phyloP scores from a whole-genome alignment of 2,888 invertebrate genomes.

The Drosophila sordidula region DNA sequence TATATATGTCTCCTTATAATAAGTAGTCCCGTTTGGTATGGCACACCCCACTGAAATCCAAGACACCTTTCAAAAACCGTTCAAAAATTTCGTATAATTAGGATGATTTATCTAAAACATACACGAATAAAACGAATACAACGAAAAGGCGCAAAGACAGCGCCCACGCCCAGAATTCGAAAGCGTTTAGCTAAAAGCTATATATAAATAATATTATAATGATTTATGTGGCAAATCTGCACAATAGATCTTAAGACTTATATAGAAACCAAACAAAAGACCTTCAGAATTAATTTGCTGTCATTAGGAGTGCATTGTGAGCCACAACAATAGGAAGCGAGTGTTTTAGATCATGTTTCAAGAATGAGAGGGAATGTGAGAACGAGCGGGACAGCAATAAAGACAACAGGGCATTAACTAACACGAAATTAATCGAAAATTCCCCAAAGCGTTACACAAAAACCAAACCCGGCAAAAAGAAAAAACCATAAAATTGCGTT shows the following conservation, averaged over 20 bases:
- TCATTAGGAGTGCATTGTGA: conserved; percentile 73
- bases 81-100: conserved; percentile 62
- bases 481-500: conserved; percentile 62
- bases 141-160: conserved; percentile 19
- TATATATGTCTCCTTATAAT: not conserved
- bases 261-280: conserved; percentile 27
- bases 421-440: conserved; percentile 40
- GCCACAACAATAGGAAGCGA: conserved; percentile 43
- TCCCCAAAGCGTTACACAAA: conserved; percentile 44
- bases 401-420: conserved; percentile 20
- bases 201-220: conserved; percentile 62
- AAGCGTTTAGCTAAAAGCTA: conserved; percentile 71
- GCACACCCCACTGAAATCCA: conserved; percentile 56
- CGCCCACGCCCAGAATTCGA: conserved; percentile 59
- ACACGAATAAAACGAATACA: conserved; percentile 35
- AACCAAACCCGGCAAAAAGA: conserved; percentile 21
- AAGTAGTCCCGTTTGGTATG: conserved; percentile 25
- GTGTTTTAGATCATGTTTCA: conserved; percentile 66
- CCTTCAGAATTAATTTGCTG: conserved; percentile 73
- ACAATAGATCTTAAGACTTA: conserved; percentile 53
- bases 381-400: not conserved
- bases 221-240: conserved; percentile 71
- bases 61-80: conserved; percentile 56
- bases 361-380: conserved; percentile 1
- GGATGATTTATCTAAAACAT: conserved; percentile 66